phyloP scores from a whole-genome alignment of 2,888 invertebrate species.

The Acanthosoma haemorrhoidale region DNA sequence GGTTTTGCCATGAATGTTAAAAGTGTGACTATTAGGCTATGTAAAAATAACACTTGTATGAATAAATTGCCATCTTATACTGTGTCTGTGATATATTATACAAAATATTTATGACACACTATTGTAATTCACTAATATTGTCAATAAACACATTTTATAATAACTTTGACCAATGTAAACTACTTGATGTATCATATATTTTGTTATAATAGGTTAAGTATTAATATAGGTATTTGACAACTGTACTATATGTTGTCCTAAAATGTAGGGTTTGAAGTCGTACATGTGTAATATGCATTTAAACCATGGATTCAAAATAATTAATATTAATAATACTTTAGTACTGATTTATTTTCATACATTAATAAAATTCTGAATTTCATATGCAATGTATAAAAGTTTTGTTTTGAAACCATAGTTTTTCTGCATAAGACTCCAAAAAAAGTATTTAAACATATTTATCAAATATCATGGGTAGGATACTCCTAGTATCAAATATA shows the following conservation, averaged over 20 bases:
- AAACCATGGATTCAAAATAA: slow-evolving; percentile 14
- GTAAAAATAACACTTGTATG: background rate
- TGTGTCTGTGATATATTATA: slow-evolving; percentile 31
- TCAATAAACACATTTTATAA: slow-evolving; percentile 30
- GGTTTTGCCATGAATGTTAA: background rate
- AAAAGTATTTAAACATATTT: background rate
- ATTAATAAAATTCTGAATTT: background rate
- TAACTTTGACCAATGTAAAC: slow-evolving; percentile 31
- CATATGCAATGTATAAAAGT: background rate
- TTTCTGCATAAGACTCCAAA: background rate
- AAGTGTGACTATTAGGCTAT: background rate
- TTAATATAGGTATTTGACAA: slow-evolving; percentile 6
- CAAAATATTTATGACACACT: slow-evolving; percentile 29
- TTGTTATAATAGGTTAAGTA: slow-evolving; percentile 30
- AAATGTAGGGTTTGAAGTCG: background rate
- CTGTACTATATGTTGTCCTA: background rate
- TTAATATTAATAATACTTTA: slow-evolving; percentile 4
- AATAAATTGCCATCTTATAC: slow-evolving; percentile 17
- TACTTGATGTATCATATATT: slow-evolving; percentile 30
- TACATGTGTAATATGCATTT: slow-evolving; percentile 4
- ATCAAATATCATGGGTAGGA: slow-evolving; percentile 5
- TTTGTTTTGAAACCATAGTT: background rate
- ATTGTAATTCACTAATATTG: slow-evolving; percentile 26
- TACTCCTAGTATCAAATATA: slow-evolving; percentile 11
- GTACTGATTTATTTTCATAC: background rate